Conservation (phyloP, 2,888 invertebrate species). For the Bombylius discolor region DNA sequence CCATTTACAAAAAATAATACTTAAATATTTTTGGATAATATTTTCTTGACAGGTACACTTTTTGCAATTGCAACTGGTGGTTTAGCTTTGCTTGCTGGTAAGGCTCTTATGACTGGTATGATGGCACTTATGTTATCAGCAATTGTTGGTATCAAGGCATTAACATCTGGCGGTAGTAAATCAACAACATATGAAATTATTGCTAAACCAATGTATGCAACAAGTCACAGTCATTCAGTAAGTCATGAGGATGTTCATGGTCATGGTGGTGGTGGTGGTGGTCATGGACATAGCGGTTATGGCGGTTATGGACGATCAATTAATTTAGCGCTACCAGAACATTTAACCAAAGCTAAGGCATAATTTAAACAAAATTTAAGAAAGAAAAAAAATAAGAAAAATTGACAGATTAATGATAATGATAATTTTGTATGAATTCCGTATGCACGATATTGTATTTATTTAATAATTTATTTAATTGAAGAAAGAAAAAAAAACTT, state of each 20-base stretch:
- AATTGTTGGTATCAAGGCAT: conserved; percentile 59
- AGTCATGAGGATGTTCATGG: conserved; percentile 45
- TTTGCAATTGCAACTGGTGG: conserved; percentile 62
- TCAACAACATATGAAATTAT: conserved; percentile 75
- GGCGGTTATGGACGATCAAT: conserved; percentile 35
- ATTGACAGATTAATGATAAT: neutral
- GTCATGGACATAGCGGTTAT: conserved; percentile 43
- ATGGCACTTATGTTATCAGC: conserved; percentile 68
- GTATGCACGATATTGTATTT: neutral
- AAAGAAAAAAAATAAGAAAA: neutral
- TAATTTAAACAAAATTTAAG: no score
- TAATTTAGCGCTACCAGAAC: conserved; percentile 22
- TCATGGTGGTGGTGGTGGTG: conserved; percentile 26
- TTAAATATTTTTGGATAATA: no score
- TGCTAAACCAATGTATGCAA: conserved; percentile 64
- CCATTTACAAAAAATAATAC: neutral
- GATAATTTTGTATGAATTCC: no score
- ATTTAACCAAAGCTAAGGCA: conserved; percentile 11
- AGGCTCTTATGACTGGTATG: conserved; percentile 68
- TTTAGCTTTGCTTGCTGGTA: conserved; percentile 65
- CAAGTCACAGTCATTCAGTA: conserved; percentile 46
- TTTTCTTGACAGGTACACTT: conserved; percentile 44
- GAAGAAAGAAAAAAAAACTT: neutral
- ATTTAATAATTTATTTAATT: conserved; percentile 3
- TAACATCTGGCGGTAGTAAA: conserved; percentile 53